These are phyloP conservation scores for Sphenopsis melanotis DNA, from an alignment of 2,797 vertebrate genomes.

Conservation along the genomic window DNA sequence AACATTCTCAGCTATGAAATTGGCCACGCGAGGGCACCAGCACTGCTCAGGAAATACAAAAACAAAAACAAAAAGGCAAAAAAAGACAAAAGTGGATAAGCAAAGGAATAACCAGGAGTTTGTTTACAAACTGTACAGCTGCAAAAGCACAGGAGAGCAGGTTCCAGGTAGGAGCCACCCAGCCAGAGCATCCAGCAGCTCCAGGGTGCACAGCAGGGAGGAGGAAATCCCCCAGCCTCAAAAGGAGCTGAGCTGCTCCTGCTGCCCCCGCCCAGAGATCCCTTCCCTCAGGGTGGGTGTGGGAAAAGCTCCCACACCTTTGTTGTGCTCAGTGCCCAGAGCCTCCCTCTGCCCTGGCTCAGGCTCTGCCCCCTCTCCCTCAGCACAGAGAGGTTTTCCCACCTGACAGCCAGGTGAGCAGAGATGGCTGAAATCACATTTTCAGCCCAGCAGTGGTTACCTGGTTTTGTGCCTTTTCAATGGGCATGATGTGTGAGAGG, in stretches of 20 bases:
- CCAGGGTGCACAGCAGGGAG: rapidly evolving
- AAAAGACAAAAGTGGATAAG: neutral
- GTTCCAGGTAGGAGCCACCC: neutral
- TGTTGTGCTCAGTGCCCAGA: neutral
- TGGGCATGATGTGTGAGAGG: rapidly evolving
- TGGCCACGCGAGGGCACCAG: constrained; percentile 34
- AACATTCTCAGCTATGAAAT: neutral
- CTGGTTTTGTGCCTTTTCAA: neutral
- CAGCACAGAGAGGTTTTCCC: neutral
- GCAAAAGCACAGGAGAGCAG: neutral
- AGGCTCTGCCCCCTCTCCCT: neutral
- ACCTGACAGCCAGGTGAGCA: neutral
- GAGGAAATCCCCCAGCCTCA: neutral
- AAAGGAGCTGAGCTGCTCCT: neutral
- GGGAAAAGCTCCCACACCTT: neutral
- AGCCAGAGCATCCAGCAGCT: neutral
- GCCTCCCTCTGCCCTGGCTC: neutral
- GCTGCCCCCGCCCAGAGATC: neutral
- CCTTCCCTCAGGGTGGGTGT: neutral
- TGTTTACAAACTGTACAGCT: neutral
- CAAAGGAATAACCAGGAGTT: neutral
- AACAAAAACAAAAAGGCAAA: neutral
- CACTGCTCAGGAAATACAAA: neutral
- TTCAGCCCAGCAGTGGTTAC: neutral
- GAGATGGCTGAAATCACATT: neutral